Evolutionary conservation across 1,140 invertebrate genomes (phyloP), one percentile per base, ranked within the genome.

Genomic region (Bicyclus anynana): DNA sequence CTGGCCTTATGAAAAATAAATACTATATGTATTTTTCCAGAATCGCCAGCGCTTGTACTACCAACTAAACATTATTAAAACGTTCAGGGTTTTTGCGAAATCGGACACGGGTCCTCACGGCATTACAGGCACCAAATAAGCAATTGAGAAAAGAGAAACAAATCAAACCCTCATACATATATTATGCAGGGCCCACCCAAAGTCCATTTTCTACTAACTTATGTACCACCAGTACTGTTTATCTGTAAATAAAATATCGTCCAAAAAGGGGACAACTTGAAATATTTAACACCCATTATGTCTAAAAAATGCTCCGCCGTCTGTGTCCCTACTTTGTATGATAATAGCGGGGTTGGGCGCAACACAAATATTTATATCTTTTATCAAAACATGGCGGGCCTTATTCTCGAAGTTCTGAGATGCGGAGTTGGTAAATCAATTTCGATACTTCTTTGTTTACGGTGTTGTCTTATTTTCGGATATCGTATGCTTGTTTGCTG

Each of bases 261-360:
- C 35, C 42, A 20, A 27, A 62, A 50, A 53, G 47, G 44, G 51
- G 61, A 53, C 61, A 50, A 63, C 44, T 57, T 63, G 40, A 59
- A 63, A 59, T 63, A 59, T 63, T 63, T 63, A 63, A 54, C 21
- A 40, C 16, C 55, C 50, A 63, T 63, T 53, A 63, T 58, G 47
- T 54, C 21, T 27, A 49, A 59, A 58, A 54, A 57, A 53, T 18
- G 21, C 27, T 50, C 16, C 18, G 33, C 23, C 29, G 35, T 47
- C 44, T 33, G 49, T 42, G 54, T 50, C 49, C 46, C 20, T 44
- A 63, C 54, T 63, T 53, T 62, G 54, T 58, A 63, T 58, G 55
- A 23, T 54, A 63, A 63, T 63, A 44, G 16, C 37, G 5, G 44
- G 20, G 44, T 14, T 21, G 20, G 33, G 20, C 13, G 17, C 42